These are phyloP conservation scores for Trissonchulus latispiculum DNA, from an alignment of 2,888 invertebrate genomes.

Conservation along the genomic window DNA sequence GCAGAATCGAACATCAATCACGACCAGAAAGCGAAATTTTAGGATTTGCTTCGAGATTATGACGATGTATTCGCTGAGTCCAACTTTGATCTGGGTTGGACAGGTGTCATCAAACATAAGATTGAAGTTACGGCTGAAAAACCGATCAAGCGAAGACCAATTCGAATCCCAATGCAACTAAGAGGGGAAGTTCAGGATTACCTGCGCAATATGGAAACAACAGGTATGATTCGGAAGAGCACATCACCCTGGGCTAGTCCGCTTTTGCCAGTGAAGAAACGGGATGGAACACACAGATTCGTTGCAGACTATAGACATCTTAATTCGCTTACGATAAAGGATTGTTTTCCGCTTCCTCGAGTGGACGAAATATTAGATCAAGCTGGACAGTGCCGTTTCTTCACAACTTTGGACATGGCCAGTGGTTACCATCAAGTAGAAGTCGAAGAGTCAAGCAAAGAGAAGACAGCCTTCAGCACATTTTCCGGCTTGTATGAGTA, in stretches of 20 bases:
- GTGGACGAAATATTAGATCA: constrained; percentile 10
- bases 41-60: background rate
- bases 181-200: background rate
- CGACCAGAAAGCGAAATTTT: background rate
- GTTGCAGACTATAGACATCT: background rate
- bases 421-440: constrained; percentile 21
- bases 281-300: constrained; percentile 14
- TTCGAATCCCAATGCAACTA: background rate
- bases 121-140: constrained; percentile 14
- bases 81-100: background rate
- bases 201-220: background rate
- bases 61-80: background rate
- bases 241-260: constrained; percentile 10
- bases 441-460: constrained; percentile 21
- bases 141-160: background rate
- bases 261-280: background rate
- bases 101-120: background rate
- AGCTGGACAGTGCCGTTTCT: background rate
- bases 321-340: constrained; percentile 7
- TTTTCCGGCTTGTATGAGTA: constrained; percentile 27
- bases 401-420: constrained; percentile 14
- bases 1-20: background rate
- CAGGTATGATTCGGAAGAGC: background rate
- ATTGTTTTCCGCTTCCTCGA: constrained; percentile 17
- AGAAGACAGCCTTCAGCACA: constrained; percentile 26